Evolutionary conservation across 2,113 vertebrate species (phyloP).

Genomic region (Sceloporus undulatus): DNA sequence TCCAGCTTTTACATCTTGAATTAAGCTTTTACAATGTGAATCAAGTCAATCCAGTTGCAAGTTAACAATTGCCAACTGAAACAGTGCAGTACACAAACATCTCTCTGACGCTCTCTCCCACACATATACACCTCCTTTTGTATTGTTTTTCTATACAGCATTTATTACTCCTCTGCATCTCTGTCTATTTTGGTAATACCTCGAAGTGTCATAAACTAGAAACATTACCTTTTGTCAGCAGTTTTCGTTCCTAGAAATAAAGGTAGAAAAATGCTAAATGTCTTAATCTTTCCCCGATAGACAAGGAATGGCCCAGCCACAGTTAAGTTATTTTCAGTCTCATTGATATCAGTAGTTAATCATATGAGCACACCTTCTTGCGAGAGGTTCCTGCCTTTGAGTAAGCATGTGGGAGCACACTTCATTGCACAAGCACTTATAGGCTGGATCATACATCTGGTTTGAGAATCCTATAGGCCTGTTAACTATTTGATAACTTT

Average conservation of each 20-base stretch:
- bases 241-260: slow-evolving; percentile 71
- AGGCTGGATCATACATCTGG: no score
- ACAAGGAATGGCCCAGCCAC: not conserved
- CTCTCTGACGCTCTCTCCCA: slow-evolving; percentile 47
- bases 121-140: slow-evolving; percentile 34
- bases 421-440: no score
- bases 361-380: not conserved
- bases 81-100: slow-evolving; percentile 62
- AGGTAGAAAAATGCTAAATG: slow-evolving; percentile 68
- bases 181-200: slow-evolving; percentile 68
- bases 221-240: slow-evolving; percentile 73
- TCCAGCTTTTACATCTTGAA: slow-evolving; percentile 67
- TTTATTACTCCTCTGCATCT: slow-evolving; percentile 54
- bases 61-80: slow-evolving; percentile 80
- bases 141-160: slow-evolving; percentile 37
- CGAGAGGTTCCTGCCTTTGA: not conserved
- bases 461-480: no score
- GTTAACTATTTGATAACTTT: no score
- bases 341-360: not conserved
- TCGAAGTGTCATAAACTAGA: slow-evolving; percentile 74
- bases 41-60: slow-evolving; percentile 77
- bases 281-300: slow-evolving; percentile 60
- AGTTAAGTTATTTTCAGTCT: not conserved
- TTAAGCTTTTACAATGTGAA: not conserved
- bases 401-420: not conserved